Evolutionary conservation across 35 echinoderm and acorn worm genomes (phyloP).

Genomic region (Amphiura filiformis): DNA sequence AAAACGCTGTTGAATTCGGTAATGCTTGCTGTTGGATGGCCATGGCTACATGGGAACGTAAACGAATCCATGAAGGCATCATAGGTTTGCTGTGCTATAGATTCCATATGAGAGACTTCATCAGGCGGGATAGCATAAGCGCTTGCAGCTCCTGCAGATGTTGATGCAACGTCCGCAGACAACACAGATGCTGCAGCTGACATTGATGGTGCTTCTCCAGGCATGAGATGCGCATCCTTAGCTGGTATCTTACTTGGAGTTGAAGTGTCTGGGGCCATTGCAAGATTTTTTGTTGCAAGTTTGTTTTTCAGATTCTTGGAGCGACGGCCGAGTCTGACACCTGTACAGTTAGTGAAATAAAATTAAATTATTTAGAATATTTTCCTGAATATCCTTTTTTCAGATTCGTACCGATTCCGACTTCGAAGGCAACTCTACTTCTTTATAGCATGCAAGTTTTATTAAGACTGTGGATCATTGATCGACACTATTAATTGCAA

Average conservation of each 20-base stretch:
- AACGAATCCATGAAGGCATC: not conserved
- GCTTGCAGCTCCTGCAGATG: not conserved
- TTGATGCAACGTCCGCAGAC: not conserved
- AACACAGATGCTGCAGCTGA: not conserved
- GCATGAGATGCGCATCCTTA: not conserved
- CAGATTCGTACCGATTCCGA: not conserved
- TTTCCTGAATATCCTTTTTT: not conserved
- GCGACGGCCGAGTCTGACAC: constrained; percentile 38
- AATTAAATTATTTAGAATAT: not conserved
- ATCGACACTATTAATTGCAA: not conserved
- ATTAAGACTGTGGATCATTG: not conserved
- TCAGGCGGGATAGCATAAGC: not conserved
- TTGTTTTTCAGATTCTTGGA: constrained; percentile 45
- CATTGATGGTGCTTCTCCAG: not conserved
- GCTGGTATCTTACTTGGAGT: constrained; percentile 11
- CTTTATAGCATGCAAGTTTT: not conserved
- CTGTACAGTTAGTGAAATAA: constrained; percentile 1
- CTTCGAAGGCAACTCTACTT: not conserved
- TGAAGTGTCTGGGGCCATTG: not conserved
- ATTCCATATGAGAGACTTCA: not conserved
- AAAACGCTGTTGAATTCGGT: not conserved
- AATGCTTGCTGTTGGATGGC: not conserved
- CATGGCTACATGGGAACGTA: not conserved
- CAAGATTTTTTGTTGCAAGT: not conserved
- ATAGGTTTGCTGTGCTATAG: not conserved